Evolutionary conservation across 1,140 invertebrate genomes (phyloP).

Genomic region (Drosophila kepulauana): DNA sequence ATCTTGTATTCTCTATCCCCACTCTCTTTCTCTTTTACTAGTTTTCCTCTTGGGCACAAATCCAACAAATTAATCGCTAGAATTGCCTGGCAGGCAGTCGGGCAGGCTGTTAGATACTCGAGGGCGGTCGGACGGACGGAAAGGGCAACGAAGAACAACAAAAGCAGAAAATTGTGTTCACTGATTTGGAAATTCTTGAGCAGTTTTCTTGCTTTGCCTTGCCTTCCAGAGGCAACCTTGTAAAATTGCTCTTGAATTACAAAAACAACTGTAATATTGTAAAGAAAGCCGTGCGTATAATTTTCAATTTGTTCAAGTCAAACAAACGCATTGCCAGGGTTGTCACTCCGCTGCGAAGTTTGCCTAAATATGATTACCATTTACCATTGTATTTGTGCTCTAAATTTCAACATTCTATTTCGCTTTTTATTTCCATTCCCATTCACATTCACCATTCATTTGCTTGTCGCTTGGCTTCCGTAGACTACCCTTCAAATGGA

Average conservation of each 20-base stretch:
- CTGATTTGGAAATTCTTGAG: conserved; percentile 73
- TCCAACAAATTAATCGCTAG: conserved; percentile 60
- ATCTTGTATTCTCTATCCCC: neutral
- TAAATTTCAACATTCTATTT: conserved; percentile 31
- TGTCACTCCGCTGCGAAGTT: conserved; percentile 50
- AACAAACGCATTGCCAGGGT: conserved; percentile 64
- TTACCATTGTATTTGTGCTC: conserved; percentile 60
- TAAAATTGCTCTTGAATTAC: conserved; percentile 70
- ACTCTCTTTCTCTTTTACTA: neutral
- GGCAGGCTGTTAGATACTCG: no score
- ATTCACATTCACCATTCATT: conserved; percentile 67
- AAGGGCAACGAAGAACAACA: conserved; percentile 54
- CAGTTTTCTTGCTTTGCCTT: conserved; percentile 19
- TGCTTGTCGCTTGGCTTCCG: conserved; percentile 14
- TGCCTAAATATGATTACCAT: conserved; percentile 79
- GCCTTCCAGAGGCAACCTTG: conserved; percentile 36
- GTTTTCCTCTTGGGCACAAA: conserved; percentile 35
- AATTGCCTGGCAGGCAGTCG: conserved; percentile 47
- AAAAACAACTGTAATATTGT: conserved; percentile 59
- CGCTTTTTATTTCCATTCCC: neutral
- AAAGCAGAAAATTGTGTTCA: conserved; percentile 82
- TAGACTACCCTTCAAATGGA: conserved; percentile 6
- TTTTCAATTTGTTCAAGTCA: conserved; percentile 82
- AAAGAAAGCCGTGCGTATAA: conserved; percentile 63
- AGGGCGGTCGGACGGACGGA: neutral